phyloP scores from a whole-genome alignment of 2,797 vertebrate genomes.

The Schizopygopsis malacanthus region DNA sequence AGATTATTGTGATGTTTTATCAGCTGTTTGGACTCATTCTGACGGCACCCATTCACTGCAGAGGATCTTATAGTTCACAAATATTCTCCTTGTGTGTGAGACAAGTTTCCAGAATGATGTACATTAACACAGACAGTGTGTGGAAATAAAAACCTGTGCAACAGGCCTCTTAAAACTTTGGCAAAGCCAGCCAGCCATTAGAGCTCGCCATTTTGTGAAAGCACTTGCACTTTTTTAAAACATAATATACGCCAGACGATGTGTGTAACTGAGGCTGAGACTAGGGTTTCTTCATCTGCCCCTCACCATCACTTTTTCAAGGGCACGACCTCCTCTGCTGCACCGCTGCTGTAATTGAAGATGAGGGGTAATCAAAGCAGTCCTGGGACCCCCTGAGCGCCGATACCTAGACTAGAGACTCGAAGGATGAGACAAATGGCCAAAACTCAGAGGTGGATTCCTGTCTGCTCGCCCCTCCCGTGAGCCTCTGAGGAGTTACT shows the following conservation, averaged over 20 bases:
- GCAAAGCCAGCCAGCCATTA: background rate
- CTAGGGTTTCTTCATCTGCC: slow-evolving; percentile 25
- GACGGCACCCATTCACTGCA: background rate
- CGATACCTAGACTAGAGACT: slow-evolving; percentile 10
- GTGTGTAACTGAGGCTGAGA: background rate
- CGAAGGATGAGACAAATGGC: slow-evolving; percentile 11
- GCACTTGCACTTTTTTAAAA: background rate
- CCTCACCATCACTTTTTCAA: slow-evolving; percentile 49
- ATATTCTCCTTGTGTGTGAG: background rate
- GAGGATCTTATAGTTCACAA: background rate
- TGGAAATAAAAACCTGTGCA: background rate
- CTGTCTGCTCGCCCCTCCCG: slow-evolving; percentile 21
- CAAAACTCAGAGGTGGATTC: slow-evolving; percentile 34
- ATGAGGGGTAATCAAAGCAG: slow-evolving; percentile 55
- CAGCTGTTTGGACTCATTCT: background rate
- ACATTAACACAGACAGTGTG: background rate
- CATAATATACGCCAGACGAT: background rate
- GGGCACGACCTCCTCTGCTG: slow-evolving; percentile 46
- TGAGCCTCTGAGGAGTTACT: slow-evolving; percentile 46
- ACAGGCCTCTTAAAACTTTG: background rate
- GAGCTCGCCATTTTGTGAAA: background rate
- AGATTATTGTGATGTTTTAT: background rate
- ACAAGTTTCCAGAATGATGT: background rate
- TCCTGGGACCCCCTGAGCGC: slow-evolving; percentile 52
- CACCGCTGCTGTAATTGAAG: slow-evolving; percentile 44